A percentile compares a stretch with the other conserved stretches of the same genome.
Evolutionary conservation across 2,888 invertebrate species (phyloP).

Genomic region (Microctonus brassicae): DNA sequence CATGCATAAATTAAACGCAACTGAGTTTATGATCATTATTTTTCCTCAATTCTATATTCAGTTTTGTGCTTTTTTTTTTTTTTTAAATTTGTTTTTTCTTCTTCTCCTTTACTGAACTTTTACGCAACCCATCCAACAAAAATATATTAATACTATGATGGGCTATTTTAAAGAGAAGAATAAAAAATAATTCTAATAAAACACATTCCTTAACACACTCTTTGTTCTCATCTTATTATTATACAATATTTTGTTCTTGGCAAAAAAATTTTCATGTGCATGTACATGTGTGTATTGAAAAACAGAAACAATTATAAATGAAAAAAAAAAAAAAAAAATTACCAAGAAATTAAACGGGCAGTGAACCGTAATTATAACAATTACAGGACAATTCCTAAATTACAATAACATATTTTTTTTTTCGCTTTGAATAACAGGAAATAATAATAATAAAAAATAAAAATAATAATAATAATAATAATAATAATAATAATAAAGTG

Average conservation of each 20-base stretch:
- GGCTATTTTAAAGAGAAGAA: neutral
- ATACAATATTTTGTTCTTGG: neutral
- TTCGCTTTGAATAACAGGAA: conserved; percentile 16
- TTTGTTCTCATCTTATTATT: neutral
- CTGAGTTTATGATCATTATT: neutral
- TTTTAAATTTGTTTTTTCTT: neutral
- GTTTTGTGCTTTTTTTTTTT: too few species aligned
- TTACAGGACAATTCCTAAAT: neutral
- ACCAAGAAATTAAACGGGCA: conserved; percentile 27
- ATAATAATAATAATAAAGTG: conserved; percentile 30
- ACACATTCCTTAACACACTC: neutral
- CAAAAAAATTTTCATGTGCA: neutral
- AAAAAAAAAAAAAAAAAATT: conserved; percentile 5
- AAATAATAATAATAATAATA: conserved; percentile 44
- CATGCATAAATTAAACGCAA: conserved; percentile 59
- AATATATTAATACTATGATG: conserved; percentile 66
- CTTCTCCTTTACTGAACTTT: conserved; percentile 4
- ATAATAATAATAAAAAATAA: conserved; percentile 37
- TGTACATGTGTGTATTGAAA: conserved; percentile 31
- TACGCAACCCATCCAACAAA: conserved; percentile 52
- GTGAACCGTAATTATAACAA: neutral
- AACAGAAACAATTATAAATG: neutral
- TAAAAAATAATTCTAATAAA: conserved; percentile 11
- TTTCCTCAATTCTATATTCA: too few species aligned
- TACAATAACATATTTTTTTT: neutral